Evolutionary conservation across 2,113 vertebrate genomes (phyloP).

Genomic region (Carassius gibelio): DNA sequence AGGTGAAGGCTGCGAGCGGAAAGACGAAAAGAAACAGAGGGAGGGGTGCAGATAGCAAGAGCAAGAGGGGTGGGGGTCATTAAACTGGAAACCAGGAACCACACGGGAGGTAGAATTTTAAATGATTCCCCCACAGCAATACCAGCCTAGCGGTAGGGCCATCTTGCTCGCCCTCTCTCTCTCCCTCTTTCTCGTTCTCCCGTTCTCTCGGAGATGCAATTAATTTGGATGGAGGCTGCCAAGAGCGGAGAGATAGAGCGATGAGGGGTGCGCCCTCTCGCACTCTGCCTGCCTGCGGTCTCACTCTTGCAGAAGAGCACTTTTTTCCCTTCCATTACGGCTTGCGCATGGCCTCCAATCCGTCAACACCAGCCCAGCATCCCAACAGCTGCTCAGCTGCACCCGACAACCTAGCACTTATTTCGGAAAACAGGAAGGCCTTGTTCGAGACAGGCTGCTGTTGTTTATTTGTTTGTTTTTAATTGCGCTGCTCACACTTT

Average conservation of each 20-base stretch:
- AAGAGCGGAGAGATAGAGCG: slow-evolving; percentile 60
- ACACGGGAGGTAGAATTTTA: slow-evolving; percentile 80
- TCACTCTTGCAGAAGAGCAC: slow-evolving; percentile 42
- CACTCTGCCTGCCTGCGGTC: slow-evolving; percentile 53
- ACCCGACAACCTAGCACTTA: background rate
- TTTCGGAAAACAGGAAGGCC: slow-evolving; percentile 14
- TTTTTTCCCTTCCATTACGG: slow-evolving; percentile 50
- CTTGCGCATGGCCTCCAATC: slow-evolving; percentile 45
- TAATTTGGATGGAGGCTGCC: slow-evolving; percentile 64
- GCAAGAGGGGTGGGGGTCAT: slow-evolving; percentile 68
- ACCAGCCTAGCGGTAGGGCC: slow-evolving; percentile 69
- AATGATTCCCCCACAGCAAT: slow-evolving; percentile 79
- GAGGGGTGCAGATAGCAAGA: slow-evolving; percentile 52
- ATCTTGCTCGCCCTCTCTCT: slow-evolving; percentile 44
- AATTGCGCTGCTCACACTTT: slow-evolving; percentile 41
- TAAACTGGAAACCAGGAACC: slow-evolving; percentile 78
- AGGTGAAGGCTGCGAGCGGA: slow-evolving; percentile 26
- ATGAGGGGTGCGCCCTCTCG: slow-evolving; percentile 58
- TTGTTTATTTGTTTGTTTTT: slow-evolving; percentile 45
- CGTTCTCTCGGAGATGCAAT: slow-evolving; percentile 63
- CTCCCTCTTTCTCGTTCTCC: slow-evolving; percentile 5
- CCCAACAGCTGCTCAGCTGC: slow-evolving; percentile 20
- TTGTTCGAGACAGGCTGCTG: slow-evolving; percentile 13
- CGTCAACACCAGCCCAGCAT: slow-evolving; percentile 13
- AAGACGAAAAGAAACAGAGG: slow-evolving; percentile 56